Evolutionary conservation across 2,888 invertebrate species (phyloP), one percentile per base, ranked within the genome.

Genomic region (Frankliniella fusca): DNA sequence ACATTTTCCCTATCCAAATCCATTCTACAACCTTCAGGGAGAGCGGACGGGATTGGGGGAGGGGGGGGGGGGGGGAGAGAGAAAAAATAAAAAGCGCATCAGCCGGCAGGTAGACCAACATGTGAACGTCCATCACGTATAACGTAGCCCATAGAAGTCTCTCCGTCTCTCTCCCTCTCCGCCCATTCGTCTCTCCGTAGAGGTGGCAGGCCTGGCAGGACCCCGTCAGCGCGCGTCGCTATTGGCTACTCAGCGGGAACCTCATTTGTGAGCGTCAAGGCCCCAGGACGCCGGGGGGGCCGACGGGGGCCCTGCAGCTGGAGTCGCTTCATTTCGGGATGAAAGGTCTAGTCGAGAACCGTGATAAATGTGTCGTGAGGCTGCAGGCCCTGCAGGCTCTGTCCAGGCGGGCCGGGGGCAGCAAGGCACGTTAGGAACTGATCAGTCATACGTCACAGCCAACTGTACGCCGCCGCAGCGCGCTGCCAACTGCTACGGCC

Each of bases 121-220:
- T 27, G 11, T 27, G 2, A 20, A 76, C 70, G 23, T 76, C n/a
- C 70, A n/a, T 23, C 11, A 11, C 70, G 23, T 2, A 27, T 9
- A 11, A 11, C n/a, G 10, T 1, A 12, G 27, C 27, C 70, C 70
- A 76, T 61, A 18, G 7, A n/a, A 20, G 20, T 20, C 15, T 61
- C 15, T 7, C 61, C 61, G n/a, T 20, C 61, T 20, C 61, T 76
- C 70, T 76, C 23, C 27, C 70, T 8, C 23, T 10, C 70, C 12
- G 70, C 27, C 70, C 70, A 76, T 76, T 76, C 70, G 70, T 76
- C 70, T 27, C 38, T 38, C 70, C 27, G 70, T 23, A 76, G 11
- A 76, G 70, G 70, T 76, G 70, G 70, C 70, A 76, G 70, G n/a
- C 70, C 70, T 76, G 70, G 70, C 70, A 76, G 70, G 10, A 27